Conservation (phyloP, 2,888 invertebrate species). For the Xestoiulus laeticollis region DNA sequence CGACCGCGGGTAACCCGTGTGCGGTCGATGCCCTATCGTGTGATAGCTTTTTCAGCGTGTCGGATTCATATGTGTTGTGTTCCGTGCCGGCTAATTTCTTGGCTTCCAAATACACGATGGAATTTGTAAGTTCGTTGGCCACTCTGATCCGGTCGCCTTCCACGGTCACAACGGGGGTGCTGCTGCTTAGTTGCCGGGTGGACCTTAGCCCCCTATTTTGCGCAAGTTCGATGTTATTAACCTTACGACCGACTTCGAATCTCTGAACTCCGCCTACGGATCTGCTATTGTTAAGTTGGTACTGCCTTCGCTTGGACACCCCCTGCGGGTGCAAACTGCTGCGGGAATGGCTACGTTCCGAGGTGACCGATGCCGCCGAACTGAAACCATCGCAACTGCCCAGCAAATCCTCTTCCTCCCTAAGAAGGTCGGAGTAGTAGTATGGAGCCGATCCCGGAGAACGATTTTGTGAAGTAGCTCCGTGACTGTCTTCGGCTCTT, state of each 20-base stretch:
- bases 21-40: constrained; percentile 58
- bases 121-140: constrained; percentile 54
- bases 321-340: not conserved
- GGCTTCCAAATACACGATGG: constrained; percentile 54
- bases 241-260: constrained; percentile 58
- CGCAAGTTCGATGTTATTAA: constrained; percentile 57
- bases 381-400: constrained; percentile 38
- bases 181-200: not conserved
- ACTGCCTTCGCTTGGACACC: not conserved
- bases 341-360: not conserved
- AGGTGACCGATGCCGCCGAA: constrained; percentile 21
- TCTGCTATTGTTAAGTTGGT: constrained; percentile 50
- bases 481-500: not conserved
- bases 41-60: constrained; percentile 51
- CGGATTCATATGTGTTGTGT: constrained; percentile 77
- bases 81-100: constrained; percentile 69
- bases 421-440: constrained; percentile 80
- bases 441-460: constrained; percentile 72
- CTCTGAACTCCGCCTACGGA: constrained; percentile 51
- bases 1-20: constrained; percentile 61
- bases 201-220: constrained; percentile 62
- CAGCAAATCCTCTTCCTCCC: constrained; percentile 56
- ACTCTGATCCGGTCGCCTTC: constrained; percentile 45
- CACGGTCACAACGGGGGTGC: not conserved
- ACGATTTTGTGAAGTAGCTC: constrained; percentile 3